Evolutionary conservation across 2,113 vertebrate species (phyloP).

Genomic region (Chaenogobius annularis): DNA sequence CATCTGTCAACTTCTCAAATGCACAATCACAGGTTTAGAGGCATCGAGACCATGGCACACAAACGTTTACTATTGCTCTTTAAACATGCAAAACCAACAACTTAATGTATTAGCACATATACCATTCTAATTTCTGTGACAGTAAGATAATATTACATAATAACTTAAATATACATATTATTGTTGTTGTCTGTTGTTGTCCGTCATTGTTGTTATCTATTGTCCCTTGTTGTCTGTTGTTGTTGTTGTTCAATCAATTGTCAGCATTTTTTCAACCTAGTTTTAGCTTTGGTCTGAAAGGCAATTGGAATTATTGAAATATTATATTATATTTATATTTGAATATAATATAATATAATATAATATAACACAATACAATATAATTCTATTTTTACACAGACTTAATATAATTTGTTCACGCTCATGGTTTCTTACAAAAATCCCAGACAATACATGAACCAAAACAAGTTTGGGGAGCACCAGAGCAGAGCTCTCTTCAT

Average conservation of each 20-base stretch:
- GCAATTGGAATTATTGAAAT: no score
- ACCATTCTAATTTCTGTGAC: background rate
- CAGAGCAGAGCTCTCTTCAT: background rate
- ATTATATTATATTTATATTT: no score
- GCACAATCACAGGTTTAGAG: background rate
- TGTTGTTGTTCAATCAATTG: background rate
- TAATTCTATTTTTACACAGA: no score
- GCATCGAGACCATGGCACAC: background rate
- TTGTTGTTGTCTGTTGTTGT: background rate
- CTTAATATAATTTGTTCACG: background rate
- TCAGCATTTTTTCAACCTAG: no score
- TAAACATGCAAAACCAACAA: background rate
- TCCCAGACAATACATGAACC: background rate
- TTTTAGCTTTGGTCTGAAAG: no score
- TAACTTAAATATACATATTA: background rate
- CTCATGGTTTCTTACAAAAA: background rate
- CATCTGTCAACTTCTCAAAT: conserved; percentile 13
- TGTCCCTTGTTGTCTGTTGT: background rate
- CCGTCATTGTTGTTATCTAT: no score
- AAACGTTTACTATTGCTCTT: background rate
- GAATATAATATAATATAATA: no score
- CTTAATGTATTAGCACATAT: background rate
- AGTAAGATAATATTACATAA: no score
- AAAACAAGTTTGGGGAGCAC: background rate
- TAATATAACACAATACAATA: no score